Evolutionary conservation across 2,797 vertebrate genomes (phyloP).

Genomic region (Anableps anableps): DNA sequence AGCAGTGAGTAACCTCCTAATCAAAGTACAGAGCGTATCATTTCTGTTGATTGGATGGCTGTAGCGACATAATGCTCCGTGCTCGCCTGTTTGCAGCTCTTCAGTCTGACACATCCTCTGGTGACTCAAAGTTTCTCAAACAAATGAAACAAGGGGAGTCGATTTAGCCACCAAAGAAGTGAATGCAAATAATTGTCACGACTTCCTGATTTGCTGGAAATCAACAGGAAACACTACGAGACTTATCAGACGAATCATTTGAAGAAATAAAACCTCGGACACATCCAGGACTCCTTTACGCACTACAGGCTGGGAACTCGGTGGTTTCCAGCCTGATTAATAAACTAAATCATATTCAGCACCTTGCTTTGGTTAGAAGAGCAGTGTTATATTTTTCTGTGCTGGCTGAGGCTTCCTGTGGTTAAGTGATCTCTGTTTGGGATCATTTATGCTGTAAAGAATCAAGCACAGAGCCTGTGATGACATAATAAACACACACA

Average conservation of each 20-base stretch:
- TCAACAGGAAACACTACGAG: constrained; percentile 49
- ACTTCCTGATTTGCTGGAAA: constrained; percentile 41
- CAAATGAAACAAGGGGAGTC: constrained; percentile 47
- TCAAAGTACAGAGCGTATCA: constrained; percentile 56
- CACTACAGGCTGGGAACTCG: constrained; percentile 39
- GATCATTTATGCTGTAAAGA: constrained; percentile 37
- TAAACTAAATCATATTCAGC: constrained; percentile 61
- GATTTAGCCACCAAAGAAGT: constrained; percentile 36
- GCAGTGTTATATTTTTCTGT: constrained; percentile 25
- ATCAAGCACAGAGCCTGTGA: constrained; percentile 38
- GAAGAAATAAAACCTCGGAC: constrained; percentile 29
- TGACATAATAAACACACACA: constrained; percentile 34
- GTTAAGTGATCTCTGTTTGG: constrained; percentile 29
- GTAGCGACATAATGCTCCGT: constrained; percentile 57
- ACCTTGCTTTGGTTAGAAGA: constrained; percentile 31
- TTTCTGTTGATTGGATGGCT: constrained; percentile 62
- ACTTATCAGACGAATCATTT: constrained; percentile 28
- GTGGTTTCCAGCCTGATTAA: constrained; percentile 37
- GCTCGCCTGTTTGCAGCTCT: constrained; percentile 49
- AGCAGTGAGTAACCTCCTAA: constrained; percentile 48
- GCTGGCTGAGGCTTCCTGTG: constrained; percentile 44
- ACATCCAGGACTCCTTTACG: constrained; percentile 9
- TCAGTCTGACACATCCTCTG: constrained; percentile 40
- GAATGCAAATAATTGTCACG: constrained; percentile 45
- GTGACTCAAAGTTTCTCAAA: constrained; percentile 60